These are phyloP conservation scores for Siniperca knerii DNA, from an alignment of 2,113 vertebrate genomes.

Conservation along the genomic window DNA sequence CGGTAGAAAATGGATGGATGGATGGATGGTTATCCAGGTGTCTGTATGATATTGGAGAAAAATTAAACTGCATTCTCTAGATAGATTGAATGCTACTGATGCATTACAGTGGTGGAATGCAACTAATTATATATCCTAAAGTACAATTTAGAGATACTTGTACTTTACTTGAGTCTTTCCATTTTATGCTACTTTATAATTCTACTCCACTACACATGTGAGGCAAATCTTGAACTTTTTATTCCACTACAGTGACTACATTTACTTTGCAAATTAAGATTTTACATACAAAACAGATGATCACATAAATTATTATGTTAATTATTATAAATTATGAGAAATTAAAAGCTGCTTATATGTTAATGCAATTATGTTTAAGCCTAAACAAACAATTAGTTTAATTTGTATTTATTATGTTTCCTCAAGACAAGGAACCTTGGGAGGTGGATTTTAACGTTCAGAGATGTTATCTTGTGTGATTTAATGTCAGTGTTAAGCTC, in stretches of 20 bases:
- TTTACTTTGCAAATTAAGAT: not conserved
- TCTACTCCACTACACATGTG: not conserved
- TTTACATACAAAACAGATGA: not conserved
- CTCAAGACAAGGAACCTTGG: fast-evolving
- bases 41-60: not conserved
- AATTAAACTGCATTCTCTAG: not conserved
- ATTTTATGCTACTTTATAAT: not conserved
- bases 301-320: not conserved
- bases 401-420: not conserved
- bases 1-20: no score
- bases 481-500: not conserved
- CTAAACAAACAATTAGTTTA: conserved; percentile 12
- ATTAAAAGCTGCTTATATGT: not conserved
- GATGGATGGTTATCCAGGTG: not conserved
- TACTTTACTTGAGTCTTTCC: not conserved
- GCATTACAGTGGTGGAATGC: not conserved
- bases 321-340: not conserved
- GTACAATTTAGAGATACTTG: not conserved
- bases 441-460: conserved; percentile 37
- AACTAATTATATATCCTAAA: not conserved
- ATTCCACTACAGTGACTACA: not conserved
- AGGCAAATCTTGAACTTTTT: not conserved
- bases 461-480: not conserved
- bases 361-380: not conserved
- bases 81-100: not conserved